phyloP scores from a whole-genome alignment of 2,113 vertebrate genomes.

The Syngnathus typhle region DNA sequence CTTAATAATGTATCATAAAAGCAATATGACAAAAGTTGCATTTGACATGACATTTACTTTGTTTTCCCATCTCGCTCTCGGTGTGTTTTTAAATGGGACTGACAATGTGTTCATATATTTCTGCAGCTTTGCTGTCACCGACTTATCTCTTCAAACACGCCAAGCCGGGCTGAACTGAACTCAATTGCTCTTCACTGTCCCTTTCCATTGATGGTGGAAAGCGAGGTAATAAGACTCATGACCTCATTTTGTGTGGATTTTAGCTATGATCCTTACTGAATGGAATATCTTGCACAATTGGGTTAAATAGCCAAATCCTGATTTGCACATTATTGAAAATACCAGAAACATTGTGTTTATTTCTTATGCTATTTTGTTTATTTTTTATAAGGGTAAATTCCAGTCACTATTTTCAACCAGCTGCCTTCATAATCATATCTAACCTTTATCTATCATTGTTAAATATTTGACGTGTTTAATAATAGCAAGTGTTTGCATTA shows the following conservation, averaged over 20 bases:
- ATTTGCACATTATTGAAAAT: conserved; percentile 31
- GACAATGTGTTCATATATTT: conserved; percentile 46
- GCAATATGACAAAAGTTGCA: conserved; percentile 21
- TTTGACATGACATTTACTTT: conserved; percentile 21
- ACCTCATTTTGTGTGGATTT: conserved; percentile 44
- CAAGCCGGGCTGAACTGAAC: background rate
- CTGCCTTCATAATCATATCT: background rate
- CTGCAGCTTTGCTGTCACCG: conserved; percentile 8
- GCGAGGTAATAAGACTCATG: conserved; percentile 45
- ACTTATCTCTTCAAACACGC: conserved; percentile 25
- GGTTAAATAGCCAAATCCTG: conserved; percentile 38
- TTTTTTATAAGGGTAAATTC: no score
- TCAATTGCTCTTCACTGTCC: background rate
- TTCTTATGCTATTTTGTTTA: no score
- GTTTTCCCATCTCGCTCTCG: conserved; percentile 8
- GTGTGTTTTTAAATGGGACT: conserved; percentile 25
- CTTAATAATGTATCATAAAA: conserved; percentile 8
- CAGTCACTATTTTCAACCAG: background rate
- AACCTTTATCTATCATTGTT: background rate
- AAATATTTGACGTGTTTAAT: conserved; percentile 7
- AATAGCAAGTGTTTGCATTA: conserved; percentile 6
- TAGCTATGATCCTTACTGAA: conserved; percentile 29
- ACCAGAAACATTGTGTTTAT: background rate
- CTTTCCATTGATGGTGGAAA: conserved; percentile 25
- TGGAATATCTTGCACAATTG: conserved; percentile 49